phyloP scores from a whole-genome alignment of 2,113 vertebrate genomes.

The Ahaetulla prasina region DNA sequence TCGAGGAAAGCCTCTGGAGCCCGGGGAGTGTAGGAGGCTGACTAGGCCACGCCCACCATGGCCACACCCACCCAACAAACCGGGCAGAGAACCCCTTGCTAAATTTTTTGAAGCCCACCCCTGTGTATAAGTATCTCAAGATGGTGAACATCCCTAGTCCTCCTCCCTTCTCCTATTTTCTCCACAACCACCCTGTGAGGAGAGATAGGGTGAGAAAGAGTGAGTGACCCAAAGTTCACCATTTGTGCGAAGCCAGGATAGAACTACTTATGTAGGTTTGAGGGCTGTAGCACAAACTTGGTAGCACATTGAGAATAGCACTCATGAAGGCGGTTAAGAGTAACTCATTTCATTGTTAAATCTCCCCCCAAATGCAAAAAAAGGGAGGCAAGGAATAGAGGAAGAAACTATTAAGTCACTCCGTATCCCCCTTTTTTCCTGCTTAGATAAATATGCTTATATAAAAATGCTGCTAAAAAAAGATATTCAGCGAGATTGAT shows the following conservation, averaged over 20 bases:
- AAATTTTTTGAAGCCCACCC: no score
- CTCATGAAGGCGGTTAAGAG: background rate
- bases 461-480: background rate
- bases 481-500: background rate
- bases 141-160: background rate
- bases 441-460: background rate
- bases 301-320: background rate
- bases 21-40: no score
- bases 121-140: no score
- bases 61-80: no score
- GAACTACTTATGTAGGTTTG: background rate
- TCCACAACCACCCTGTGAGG: background rate
- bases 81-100: no score
- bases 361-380: background rate
- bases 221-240: background rate
- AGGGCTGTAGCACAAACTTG: background rate
- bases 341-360: background rate
- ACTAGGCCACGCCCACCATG: no score
- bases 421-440: background rate
- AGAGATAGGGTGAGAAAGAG: background rate
- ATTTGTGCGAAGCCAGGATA: background rate
- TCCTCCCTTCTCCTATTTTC: background rate
- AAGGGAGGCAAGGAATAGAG: background rate
- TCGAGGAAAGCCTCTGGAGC: no score
- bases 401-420: background rate